These are phyloP conservation scores for Alligator sinensis DNA, from an alignment of 2,113 vertebrate genomes.

Conservation along the genomic window DNA sequence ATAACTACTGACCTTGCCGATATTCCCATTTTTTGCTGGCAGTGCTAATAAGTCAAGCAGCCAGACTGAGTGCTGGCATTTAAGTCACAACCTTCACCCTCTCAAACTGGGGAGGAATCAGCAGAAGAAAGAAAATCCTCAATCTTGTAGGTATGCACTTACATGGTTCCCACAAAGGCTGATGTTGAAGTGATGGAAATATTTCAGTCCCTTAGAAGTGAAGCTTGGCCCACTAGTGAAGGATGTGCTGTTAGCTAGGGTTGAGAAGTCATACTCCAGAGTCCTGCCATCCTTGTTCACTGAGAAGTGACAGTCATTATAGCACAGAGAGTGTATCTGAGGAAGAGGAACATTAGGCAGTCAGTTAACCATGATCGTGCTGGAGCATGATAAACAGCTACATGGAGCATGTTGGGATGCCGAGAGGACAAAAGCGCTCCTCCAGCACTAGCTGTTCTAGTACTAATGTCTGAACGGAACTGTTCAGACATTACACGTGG, in stretches of 20 bases:
- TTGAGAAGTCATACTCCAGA: conserved; percentile 86
- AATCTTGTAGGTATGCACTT: conserved; percentile 23
- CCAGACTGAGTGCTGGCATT: neutral
- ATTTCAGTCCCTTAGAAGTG: conserved; percentile 91
- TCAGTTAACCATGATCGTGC: neutral
- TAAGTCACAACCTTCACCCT: neutral
- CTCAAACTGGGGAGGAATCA: neutral
- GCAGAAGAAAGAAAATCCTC: neutral
- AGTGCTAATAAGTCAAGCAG: neutral
- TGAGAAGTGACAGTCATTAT: conserved; percentile 86
- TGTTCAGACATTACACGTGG: too few relatives aligned
- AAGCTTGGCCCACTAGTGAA: conserved; percentile 86
- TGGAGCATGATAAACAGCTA: too few relatives aligned
- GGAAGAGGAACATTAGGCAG: neutral
- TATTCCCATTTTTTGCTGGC: neutral
- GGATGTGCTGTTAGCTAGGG: conserved; percentile 73
- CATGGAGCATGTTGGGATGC: too few relatives aligned
- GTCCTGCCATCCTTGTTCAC: conserved; percentile 35
- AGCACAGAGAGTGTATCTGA: conserved; percentile 88
- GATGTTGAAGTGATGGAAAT: conserved; percentile 88
- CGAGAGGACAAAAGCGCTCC: too few relatives aligned
- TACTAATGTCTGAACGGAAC: too few relatives aligned
- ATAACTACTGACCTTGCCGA: neutral
- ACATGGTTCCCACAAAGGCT: conserved; percentile 91
- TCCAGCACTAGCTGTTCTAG: too few relatives aligned